Percentiles rank a stretch among this genome's conserved stretches.
Conservation (phyloP, 2,113 vertebrate genomes). For the Oxyruncus cristatus region DNA sequence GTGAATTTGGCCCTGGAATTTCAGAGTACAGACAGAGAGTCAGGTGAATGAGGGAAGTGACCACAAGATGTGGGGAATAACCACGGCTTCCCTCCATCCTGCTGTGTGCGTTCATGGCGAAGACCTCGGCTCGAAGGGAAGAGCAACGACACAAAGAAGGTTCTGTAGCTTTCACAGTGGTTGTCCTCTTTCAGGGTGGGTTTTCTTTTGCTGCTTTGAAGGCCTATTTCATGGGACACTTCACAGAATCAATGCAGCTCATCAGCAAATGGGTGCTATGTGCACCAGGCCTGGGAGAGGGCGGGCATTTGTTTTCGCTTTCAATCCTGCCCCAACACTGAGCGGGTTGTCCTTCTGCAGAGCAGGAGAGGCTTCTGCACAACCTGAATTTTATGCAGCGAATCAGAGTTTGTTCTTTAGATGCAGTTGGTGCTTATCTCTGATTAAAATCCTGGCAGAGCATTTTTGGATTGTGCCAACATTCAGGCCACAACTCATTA, state of each 20-base stretch:
- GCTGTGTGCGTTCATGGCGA: constrained; percentile 72
- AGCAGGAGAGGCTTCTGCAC: constrained; percentile 46
- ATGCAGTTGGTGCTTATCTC: not conserved
- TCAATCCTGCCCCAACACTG: constrained; percentile 65
- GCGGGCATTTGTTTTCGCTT: constrained; percentile 71
- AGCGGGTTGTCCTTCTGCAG: constrained; percentile 68
- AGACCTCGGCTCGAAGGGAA: constrained; percentile 69
- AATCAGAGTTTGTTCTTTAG: not conserved
- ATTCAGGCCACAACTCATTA: not conserved
- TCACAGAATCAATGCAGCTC: constrained; percentile 83
- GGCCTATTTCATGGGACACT: constrained; percentile 84
- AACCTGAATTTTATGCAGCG: not conserved
- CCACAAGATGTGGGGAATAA: not conserved
- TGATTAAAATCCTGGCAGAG: not conserved
- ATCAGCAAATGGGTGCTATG: constrained; percentile 78
- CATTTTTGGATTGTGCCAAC: not conserved
- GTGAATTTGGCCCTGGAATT: not conserved
- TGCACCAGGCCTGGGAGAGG: constrained; percentile 68
- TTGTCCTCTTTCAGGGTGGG: constrained; percentile 76
- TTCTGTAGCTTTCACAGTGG: constrained; percentile 87
- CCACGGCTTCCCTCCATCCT: constrained; percentile 53
- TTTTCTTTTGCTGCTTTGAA: constrained; percentile 73
- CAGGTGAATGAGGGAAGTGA: not conserved
- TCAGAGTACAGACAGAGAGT: not conserved
- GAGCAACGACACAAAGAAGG: constrained; percentile 77